These are phyloP conservation scores for Pagrus major DNA, from an alignment of 2,113 vertebrate species.

Conservation along the genomic window DNA sequence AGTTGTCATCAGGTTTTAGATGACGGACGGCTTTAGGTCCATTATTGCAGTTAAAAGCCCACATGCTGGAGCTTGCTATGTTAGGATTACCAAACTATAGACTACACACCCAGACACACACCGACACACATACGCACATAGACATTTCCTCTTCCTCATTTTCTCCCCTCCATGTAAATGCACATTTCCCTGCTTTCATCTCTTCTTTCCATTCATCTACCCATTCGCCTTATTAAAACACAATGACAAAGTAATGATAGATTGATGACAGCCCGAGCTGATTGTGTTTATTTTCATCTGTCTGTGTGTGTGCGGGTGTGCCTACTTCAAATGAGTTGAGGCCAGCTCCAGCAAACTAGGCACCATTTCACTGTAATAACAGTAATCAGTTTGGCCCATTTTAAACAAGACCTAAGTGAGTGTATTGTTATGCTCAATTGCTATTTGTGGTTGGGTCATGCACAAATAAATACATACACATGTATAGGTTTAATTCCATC, in stretches of 20 bases:
- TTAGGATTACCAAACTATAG: conserved; percentile 74
- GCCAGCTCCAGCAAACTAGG: conserved; percentile 37
- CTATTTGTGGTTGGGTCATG: conserved; percentile 30
- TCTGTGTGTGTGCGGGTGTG: conserved; percentile 3
- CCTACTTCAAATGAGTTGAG: conserved; percentile 32
- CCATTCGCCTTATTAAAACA: conserved; percentile 42
- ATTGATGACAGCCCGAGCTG: conserved; percentile 50
- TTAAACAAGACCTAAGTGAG: conserved; percentile 47
- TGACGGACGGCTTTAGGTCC: conserved; percentile 72
- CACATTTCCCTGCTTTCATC: conserved; percentile 45
- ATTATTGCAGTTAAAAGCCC: conserved; percentile 68
- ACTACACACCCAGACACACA: conserved; percentile 26
- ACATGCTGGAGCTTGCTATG: conserved; percentile 76
- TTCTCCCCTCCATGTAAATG: background rate
- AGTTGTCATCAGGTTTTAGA: conserved; percentile 42
- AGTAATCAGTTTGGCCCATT: conserved; percentile 55
- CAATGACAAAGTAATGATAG: conserved; percentile 48
- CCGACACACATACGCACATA: conserved; percentile 16
- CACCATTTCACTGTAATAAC: conserved; percentile 57
- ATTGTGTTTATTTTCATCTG: conserved; percentile 59
- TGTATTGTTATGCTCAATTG: conserved; percentile 61
- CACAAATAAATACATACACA: conserved; percentile 52
- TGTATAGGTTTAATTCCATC: conserved; percentile 30
- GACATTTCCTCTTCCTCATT: conserved; percentile 3
- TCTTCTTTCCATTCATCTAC: conserved; percentile 41